Evolutionary conservation across 1,140 invertebrate genomes (phyloP).

Genomic region (Temnothorax nylanderi): DNA sequence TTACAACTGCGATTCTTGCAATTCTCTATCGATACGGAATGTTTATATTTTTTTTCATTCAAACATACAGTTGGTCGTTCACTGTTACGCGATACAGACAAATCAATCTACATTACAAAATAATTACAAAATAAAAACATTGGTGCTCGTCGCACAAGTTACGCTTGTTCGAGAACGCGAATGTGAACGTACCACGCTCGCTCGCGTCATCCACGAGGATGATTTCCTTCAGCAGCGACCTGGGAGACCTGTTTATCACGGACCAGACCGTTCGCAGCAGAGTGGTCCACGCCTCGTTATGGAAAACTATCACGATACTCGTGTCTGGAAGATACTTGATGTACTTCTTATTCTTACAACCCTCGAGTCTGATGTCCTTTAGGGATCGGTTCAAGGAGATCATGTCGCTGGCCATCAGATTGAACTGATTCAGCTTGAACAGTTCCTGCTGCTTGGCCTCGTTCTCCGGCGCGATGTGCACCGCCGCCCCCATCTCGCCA

Average conservation of each 20-base stretch:
- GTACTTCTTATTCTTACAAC: slow-evolving; percentile 93
- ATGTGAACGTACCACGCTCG: slow-evolving; percentile 90
- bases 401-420: slow-evolving; percentile 98
- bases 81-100: neutral
- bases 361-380: slow-evolving; percentile 96
- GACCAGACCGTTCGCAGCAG: slow-evolving; percentile 98
- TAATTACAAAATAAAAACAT: neutral
- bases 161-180: neutral
- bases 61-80: neutral
- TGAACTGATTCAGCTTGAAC: slow-evolving; percentile 99
- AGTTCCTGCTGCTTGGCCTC: slow-evolving; percentile 96
- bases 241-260: slow-evolving; percentile 96
- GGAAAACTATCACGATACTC: slow-evolving; percentile 98
- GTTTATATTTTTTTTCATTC: slow-evolving; percentile 4
- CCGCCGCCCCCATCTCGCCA: slow-evolving; percentile 96
- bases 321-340: slow-evolving; percentile 93
- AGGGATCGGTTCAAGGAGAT: slow-evolving; percentile 98
- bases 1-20: neutral
- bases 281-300: slow-evolving; percentile 99
- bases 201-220: slow-evolving; percentile 98
- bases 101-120: neutral
- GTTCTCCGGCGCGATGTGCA: slow-evolving; percentile 93
- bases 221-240: slow-evolving; percentile 95
- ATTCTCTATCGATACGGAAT: neutral
- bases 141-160: neutral